These are phyloP conservation scores for Turdus rufiventris DNA, from an alignment of 2,113 vertebrate species.

Conservation along the genomic window DNA sequence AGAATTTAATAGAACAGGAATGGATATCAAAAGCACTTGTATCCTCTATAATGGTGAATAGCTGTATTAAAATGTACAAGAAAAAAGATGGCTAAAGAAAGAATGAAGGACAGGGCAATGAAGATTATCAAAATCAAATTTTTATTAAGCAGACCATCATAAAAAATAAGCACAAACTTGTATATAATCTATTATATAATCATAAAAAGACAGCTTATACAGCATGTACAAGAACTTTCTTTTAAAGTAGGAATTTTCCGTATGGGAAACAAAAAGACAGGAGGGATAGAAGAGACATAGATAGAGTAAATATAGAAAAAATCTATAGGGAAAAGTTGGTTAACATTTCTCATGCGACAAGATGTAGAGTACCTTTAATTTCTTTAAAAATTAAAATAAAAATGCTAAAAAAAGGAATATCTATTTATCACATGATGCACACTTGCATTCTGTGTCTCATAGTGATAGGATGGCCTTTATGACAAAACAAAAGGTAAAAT, in stretches of 20 bases:
- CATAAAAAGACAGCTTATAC: background rate
- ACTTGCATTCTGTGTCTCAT: background rate
- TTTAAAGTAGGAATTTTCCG: background rate
- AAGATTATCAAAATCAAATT: background rate
- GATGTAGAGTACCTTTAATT: background rate
- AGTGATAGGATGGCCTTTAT: background rate
- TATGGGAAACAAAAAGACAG: background rate
- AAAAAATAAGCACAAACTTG: background rate
- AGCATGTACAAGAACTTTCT: background rate
- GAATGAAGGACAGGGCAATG: background rate
- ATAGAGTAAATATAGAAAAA: background rate
- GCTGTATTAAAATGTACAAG: background rate
- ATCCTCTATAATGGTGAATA: background rate
- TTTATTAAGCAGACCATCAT: background rate
- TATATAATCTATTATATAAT: background rate
- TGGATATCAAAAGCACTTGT: rapidly evolving
- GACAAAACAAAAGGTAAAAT: background rate
- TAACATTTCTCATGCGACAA: background rate
- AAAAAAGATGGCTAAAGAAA: background rate
- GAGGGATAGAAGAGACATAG: background rate
- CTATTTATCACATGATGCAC: background rate
- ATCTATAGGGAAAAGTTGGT: background rate
- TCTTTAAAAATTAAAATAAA: background rate
- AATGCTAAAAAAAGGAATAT: background rate
- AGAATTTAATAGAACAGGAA: background rate